A percentile compares a stretch with the other conserved stretches of the same genome.
Evolutionary conservation across 2,113 vertebrate genomes (phyloP).

Genomic region (Ascaphus truei): DNA sequence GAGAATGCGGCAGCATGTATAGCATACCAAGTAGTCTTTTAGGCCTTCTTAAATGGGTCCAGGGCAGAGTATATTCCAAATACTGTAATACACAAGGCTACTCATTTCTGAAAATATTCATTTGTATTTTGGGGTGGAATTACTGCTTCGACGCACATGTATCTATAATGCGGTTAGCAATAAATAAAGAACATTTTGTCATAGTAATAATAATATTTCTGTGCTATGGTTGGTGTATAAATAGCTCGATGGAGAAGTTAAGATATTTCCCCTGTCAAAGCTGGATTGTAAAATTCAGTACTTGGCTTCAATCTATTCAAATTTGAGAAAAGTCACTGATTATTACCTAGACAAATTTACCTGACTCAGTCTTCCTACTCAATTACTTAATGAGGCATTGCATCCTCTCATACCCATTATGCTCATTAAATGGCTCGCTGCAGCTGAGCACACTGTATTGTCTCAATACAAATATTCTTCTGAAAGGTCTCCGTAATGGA

Average conservation of each 20-base stretch:
- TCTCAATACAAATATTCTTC: not conserved
- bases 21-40: too few species aligned
- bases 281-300: constrained; percentile 14
- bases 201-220: constrained; percentile 35
- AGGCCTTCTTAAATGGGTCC: too few species aligned
- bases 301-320: constrained; percentile 39
- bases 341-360: constrained; percentile 38
- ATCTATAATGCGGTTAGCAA: constrained; percentile 34
- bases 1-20: too few species aligned
- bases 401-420: constrained; percentile 37
- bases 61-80: too few species aligned
- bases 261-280: constrained; percentile 1
- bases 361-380: constrained; percentile 31
- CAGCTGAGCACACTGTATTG: constrained; percentile 3
- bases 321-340: constrained; percentile 40
- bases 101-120: not conserved
- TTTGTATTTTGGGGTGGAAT: not conserved
- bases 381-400: constrained; percentile 39
- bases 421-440: constrained; percentile 13
- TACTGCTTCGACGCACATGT: not conserved
- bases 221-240: constrained; percentile 45
- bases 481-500: not conserved
- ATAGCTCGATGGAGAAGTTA: constrained; percentile 42
- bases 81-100: too few species aligned
- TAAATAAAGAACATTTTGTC: constrained; percentile 46